Base-by-base conservation (phyloP, 2,888 invertebrate species). In the Athalia rosae region DNA sequence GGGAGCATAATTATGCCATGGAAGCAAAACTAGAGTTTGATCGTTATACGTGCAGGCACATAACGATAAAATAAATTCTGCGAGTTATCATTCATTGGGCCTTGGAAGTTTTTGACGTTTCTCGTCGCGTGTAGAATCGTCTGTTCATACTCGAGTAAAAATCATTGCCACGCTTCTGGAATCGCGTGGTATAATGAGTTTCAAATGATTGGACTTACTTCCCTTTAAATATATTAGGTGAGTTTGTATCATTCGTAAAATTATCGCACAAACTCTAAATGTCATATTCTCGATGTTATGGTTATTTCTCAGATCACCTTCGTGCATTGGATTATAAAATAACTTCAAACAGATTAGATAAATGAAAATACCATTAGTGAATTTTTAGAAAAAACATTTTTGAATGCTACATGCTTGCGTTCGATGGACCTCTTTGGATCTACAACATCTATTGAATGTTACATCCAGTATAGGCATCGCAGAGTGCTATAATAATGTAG, bases 161-260 rank as follows among this genome's bases (percentile, higher is more conserved):
- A 56, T 41, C 43, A 58, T 71, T 43, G 5, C 41, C 71, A 71
- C 71, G 56, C 9, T 15, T 8, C 45, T 71, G 0, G 58, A 8
- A 58, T 45, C n/a, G 53, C 45, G 45, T 56, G 56, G 13, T 58
- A 71, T 71, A 56, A 71, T 71, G 71, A 71, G 13, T 58, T 58
- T 71, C 71, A 15, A 43, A 71, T 71, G 28, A 58, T 71, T 45
- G 13, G 50, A 71, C 71, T 43, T 58, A 71, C 15, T 71, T 71
- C 45, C 58, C 9, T 15, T 56, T 45, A 50, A 13, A 71, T 11
- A 56, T 6, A 71, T 71, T 71, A 58, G 71, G 71, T 58, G 45
- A 71, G 71, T 71, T 53, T 4, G 5, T 9, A 8, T 58, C 13
- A 3, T 3, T n/a, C 0, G 41, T 0, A 6, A 4, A 71, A 53